These are phyloP conservation scores for Mythimna vitellina DNA, from an alignment of 2,888 invertebrate genomes.

Conservation along the genomic window DNA sequence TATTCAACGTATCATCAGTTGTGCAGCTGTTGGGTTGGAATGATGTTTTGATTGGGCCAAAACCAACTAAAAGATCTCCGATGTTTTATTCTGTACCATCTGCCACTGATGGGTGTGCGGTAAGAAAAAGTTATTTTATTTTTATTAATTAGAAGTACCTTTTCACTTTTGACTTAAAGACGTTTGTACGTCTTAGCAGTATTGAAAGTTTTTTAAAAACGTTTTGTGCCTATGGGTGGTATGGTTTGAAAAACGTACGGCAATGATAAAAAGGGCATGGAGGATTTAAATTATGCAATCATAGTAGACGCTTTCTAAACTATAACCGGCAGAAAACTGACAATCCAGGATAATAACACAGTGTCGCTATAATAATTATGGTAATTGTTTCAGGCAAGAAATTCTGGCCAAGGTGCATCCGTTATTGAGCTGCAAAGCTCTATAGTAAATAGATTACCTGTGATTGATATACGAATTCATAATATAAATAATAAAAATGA, in stretches of 20 bases:
- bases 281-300: too few relatives aligned
- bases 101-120: conserved; percentile 4
- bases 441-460: neutral
- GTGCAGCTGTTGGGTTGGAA: conserved; percentile 15
- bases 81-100: conserved; percentile 13
- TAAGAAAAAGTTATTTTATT: neutral
- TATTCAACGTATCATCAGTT: neutral
- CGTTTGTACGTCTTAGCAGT: too few relatives aligned
- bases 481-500: neutral
- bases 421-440: neutral
- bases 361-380: too few relatives aligned
- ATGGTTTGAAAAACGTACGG: too few relatives aligned
- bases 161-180: too few relatives aligned
- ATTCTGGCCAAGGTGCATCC: neutral
- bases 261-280: too few relatives aligned
- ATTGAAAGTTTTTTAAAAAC: too few relatives aligned
- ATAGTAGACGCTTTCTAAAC: too few relatives aligned
- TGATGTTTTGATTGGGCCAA: conserved; percentile 10
- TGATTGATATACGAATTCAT: neutral
- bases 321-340: too few relatives aligned
- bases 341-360: too few relatives aligned
- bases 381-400: neutral
- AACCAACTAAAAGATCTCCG: conserved; percentile 10
- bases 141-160: too few relatives aligned
- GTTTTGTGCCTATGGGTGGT: too few relatives aligned